Evolutionary conservation across 2,888 invertebrate species (phyloP).

Genomic region (Himalopsyche japonica): DNA sequence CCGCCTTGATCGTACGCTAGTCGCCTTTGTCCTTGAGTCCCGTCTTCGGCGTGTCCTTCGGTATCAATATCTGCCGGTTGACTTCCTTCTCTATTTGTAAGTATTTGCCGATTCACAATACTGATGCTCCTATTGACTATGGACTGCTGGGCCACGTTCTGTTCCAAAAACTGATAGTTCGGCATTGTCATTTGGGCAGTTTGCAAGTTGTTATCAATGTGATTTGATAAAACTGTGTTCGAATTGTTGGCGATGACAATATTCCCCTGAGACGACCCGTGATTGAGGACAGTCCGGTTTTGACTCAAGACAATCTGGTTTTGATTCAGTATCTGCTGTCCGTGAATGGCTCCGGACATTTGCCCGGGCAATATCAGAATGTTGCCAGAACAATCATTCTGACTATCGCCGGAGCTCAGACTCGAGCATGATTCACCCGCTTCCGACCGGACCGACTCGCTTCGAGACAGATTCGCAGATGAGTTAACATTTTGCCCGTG

Average conservation of each 20-base stretch:
- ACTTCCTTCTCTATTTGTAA: slow-evolving; percentile 44
- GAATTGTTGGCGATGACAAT: slow-evolving; percentile 28
- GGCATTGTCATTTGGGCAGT: slow-evolving; percentile 45
- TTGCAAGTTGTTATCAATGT: slow-evolving; percentile 16
- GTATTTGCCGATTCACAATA: slow-evolving; percentile 59
- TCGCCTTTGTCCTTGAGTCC: background rate
- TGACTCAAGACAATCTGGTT: slow-evolving; percentile 32
- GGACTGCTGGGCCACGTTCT: slow-evolving; percentile 58
- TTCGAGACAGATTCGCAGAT: slow-evolving; percentile 49
- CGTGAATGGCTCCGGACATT: slow-evolving; percentile 35
- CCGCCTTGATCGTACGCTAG: background rate
- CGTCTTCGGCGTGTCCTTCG: background rate
- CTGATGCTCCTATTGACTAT: slow-evolving; percentile 60
- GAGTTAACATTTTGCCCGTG: slow-evolving; percentile 21
- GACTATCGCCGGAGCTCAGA: slow-evolving; percentile 54
- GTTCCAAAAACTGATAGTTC: slow-evolving; percentile 61
- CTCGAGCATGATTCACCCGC: slow-evolving; percentile 62
- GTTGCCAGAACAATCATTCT: slow-evolving; percentile 42
- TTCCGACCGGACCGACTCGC: slow-evolving; percentile 64
- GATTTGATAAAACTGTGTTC: slow-evolving; percentile 8
- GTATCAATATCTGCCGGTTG: background rate
- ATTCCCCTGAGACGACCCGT: slow-evolving; percentile 15
- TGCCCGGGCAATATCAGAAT: slow-evolving; percentile 40
- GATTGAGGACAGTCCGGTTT: slow-evolving; percentile 23
- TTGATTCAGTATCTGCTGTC: slow-evolving; percentile 25